Conservation (phyloP, 2,888 invertebrate species). For the Chydorus sphaericus region DNA sequence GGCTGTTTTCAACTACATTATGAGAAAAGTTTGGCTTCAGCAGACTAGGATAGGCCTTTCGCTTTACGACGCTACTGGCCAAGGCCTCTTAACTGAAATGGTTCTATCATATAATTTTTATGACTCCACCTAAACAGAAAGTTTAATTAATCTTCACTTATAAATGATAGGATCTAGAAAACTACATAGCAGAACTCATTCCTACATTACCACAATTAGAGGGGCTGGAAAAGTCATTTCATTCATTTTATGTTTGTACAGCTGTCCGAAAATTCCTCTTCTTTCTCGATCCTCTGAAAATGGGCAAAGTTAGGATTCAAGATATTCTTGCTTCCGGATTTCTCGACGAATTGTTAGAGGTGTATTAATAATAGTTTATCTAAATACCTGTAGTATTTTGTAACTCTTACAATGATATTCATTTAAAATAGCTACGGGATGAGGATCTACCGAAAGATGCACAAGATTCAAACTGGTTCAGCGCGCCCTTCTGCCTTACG, state of each 20-base stretch:
- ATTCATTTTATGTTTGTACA: slow-evolving; percentile 90
- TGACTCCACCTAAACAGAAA: background rate
- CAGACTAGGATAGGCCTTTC: slow-evolving; percentile 88
- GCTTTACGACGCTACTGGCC: slow-evolving; percentile 81
- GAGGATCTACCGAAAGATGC: slow-evolving; percentile 67
- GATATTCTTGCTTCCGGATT: slow-evolving; percentile 85
- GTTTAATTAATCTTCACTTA: background rate
- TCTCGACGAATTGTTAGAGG: slow-evolving; percentile 78
- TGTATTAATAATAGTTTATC: slow-evolving; percentile 24
- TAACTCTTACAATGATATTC: background rate
- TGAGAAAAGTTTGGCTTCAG: slow-evolving; percentile 87
- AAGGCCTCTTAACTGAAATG: slow-evolving; percentile 72
- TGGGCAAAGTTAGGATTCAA: slow-evolving; percentile 74
- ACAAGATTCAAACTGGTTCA: slow-evolving; percentile 83
- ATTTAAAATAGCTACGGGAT: slow-evolving; percentile 47
- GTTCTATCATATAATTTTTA: slow-evolving; percentile 29
- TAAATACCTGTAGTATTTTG: background rate
- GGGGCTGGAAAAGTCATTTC: slow-evolving; percentile 81
- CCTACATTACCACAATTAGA: slow-evolving; percentile 81
- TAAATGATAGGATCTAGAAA: slow-evolving; percentile 78
- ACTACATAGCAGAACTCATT: slow-evolving; percentile 82
- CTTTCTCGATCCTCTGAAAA: slow-evolving; percentile 77
- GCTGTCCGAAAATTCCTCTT: slow-evolving; percentile 92
- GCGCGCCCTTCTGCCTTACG: slow-evolving; percentile 71
- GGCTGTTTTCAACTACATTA: slow-evolving; percentile 84